Evolutionary conservation across 2,797 vertebrate genomes (phyloP).

Genomic region (Naso thynnoides): DNA sequence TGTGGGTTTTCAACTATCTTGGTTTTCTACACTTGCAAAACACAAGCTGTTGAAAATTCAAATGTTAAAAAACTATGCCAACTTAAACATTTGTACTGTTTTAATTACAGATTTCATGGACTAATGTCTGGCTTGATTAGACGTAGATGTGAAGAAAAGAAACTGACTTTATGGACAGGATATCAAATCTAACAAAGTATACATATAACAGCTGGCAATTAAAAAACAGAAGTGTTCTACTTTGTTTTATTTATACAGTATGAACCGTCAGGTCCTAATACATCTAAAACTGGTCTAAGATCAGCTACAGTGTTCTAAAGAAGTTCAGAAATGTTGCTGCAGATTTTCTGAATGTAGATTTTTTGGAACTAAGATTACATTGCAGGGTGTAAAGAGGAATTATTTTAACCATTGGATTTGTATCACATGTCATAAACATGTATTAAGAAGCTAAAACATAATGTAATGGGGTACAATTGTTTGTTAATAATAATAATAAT

Average conservation of each 20-base stretch:
- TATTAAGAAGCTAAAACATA: constrained; percentile 4
- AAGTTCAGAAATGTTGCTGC: constrained; percentile 5
- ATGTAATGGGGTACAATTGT: not conserved
- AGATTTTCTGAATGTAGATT: not conserved
- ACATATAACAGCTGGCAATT: constrained; percentile 4
- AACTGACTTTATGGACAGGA: constrained; percentile 6
- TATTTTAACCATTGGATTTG: not conserved
- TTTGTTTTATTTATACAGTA: not conserved
- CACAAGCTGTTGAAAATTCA: not conserved
- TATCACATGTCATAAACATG: not conserved
- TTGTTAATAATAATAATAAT: not conserved
- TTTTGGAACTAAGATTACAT: not conserved
- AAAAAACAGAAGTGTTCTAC: not conserved
- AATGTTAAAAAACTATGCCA: not conserved
- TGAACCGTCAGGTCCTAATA: not conserved
- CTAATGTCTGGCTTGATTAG: not conserved
- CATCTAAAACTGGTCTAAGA: constrained; percentile 16
- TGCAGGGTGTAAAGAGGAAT: not conserved
- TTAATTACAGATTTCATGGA: constrained; percentile 3
- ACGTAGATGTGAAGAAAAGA: not conserved
- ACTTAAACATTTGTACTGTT: not conserved
- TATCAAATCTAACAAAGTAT: constrained; percentile 1
- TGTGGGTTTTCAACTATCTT: not conserved
- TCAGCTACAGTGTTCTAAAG: constrained; percentile 1
- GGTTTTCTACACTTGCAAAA: not conserved